These are phyloP conservation scores for Python bivittatus DNA, from an alignment of 2,113 vertebrate genomes.

Conservation along the genomic window DNA sequence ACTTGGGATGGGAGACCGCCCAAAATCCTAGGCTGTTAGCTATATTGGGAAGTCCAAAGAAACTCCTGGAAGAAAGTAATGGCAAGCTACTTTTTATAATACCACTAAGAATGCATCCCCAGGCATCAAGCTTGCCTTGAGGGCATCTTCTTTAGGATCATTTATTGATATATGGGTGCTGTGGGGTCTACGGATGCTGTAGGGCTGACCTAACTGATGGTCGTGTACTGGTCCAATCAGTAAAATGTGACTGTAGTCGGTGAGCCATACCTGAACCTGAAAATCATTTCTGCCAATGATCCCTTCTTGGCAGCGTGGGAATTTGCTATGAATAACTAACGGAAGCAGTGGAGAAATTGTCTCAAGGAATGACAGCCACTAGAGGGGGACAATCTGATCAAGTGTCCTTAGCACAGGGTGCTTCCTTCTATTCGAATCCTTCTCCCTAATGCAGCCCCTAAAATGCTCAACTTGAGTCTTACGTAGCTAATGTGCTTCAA, in stretches of 20 bases:
- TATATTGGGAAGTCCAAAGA: too few relatives aligned
- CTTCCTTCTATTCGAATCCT: not conserved
- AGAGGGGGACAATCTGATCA: not conserved
- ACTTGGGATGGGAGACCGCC: too few relatives aligned
- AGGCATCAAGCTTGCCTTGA: too few relatives aligned
- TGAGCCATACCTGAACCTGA: not conserved
- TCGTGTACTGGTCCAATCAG: not conserved
- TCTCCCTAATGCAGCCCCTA: not conserved
- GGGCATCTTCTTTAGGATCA: too few relatives aligned
- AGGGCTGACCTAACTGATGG: too few relatives aligned
- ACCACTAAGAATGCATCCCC: too few relatives aligned
- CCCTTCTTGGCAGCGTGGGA: not conserved
- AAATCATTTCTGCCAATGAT: not conserved
- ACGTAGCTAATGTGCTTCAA: slow-evolving; percentile 50
- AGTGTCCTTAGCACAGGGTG: not conserved
- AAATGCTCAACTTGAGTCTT: slow-evolving; percentile 40
- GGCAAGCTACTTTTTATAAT: too few relatives aligned
- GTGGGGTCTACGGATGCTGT: too few relatives aligned
- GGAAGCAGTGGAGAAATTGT: not conserved
- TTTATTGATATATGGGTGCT: too few relatives aligned
- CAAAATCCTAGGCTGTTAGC: too few relatives aligned
- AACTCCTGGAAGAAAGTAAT: too few relatives aligned
- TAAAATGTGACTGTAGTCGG: not conserved
- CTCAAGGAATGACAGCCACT: not conserved
- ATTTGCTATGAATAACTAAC: not conserved